Percentiles rank a stretch among this genome's conserved stretches.
These are phyloP conservation scores for Crenuchus spilurus DNA, from an alignment of 2,797 vertebrate genomes.

Conservation along the genomic window DNA sequence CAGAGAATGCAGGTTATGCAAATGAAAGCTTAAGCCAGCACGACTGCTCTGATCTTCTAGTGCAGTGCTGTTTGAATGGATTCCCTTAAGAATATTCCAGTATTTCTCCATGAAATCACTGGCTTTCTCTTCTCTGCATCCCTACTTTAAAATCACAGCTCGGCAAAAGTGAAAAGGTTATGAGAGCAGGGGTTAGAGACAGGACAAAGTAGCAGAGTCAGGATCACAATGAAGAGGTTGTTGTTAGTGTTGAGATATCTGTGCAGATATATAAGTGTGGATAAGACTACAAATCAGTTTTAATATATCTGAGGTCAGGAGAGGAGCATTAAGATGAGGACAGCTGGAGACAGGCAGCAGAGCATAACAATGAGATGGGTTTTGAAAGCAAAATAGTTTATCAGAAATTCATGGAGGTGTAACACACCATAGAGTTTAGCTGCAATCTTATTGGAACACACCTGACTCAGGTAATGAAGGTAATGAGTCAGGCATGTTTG, in stretches of 20 bases:
- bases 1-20: neutral
- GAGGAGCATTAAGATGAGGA: conserved; percentile 19
- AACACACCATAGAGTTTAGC: too few species aligned
- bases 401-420: too few species aligned
- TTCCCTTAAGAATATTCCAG: neutral
- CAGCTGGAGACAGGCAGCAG: conserved; percentile 16
- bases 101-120: neutral
- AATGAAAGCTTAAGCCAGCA: neutral
- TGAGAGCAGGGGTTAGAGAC: neutral
- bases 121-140: neutral
- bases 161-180: neutral
- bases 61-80: neutral
- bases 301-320: neutral
- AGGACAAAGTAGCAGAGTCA: neutral
- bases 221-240: neutral
- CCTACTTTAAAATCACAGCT: neutral
- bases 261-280: neutral
- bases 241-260: neutral
- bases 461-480: too few species aligned
- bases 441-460: too few species aligned
- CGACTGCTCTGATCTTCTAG: neutral
- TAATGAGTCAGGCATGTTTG: too few species aligned
- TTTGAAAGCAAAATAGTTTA: neutral
- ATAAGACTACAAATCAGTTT: neutral
- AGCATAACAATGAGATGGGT: conserved; percentile 28